A percentile compares a stretch with the other conserved stretches of the same genome.
These are phyloP conservation scores for Calonectris borealis DNA, from an alignment of 2,113 vertebrate genomes.

Conservation along the genomic window DNA sequence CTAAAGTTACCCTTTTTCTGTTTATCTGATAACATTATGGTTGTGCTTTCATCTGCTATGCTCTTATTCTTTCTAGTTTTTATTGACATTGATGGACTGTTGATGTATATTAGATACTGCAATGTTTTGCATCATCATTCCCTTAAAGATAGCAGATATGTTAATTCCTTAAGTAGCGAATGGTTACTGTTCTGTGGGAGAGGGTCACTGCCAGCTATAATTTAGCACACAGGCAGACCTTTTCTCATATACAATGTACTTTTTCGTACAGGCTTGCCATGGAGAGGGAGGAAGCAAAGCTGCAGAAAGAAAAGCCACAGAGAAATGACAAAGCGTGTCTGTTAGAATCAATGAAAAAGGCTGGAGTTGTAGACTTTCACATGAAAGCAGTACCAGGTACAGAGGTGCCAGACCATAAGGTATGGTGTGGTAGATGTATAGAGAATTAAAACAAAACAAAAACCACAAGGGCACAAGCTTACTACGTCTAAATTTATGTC, in stretches of 20 bases:
- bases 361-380: slow-evolving; percentile 83
- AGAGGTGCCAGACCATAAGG: slow-evolving; percentile 90
- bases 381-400: slow-evolving; percentile 96
- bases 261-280: slow-evolving; percentile 76
- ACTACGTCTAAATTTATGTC: background rate
- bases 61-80: background rate
- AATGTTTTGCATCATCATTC: background rate
- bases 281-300: slow-evolving; percentile 80
- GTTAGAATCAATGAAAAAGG: slow-evolving; percentile 76
- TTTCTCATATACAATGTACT: background rate
- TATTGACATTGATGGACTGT: background rate
- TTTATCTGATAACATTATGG: background rate
- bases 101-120: background rate
- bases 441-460: background rate
- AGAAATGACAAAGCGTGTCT: slow-evolving; percentile 30
- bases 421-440: background rate
- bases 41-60: accelerated
- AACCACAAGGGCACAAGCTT: background rate
- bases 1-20: background rate
- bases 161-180: background rate
- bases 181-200: background rate
- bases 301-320: slow-evolving; percentile 53
- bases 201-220: background rate
- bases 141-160: background rate
- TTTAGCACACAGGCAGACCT: background rate